Evolutionary conservation across 2,113 vertebrate genomes (phyloP), one percentile per base, ranked within the genome.

Genomic region (Willisornis vidua): DNA sequence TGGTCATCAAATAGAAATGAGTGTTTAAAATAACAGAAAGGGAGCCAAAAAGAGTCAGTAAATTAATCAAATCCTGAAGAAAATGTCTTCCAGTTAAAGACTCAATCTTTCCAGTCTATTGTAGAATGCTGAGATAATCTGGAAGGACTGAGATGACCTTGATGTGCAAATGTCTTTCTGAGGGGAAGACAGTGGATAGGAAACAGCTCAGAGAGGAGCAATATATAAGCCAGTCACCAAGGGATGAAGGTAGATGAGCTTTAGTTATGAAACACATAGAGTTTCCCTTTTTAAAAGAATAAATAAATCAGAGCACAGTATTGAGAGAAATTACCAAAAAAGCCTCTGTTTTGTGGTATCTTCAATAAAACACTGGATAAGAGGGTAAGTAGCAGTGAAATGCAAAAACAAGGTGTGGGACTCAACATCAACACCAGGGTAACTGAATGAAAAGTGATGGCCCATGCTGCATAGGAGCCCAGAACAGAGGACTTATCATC

Each of bases 51-150:
- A 81, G 55, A 83, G 55, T 3, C 33, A 81, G 22, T 68, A 81
- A 68, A 84, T 19, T 35, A 74, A 87, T 65, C 26, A 87, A 67
- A 92, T 52, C 12, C 59, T 63, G 17, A 81, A 71, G 33, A 81
- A 94, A 92, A 89, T 31, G 14, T 23, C 14, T 92, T 59, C 29
- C 63, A 86, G 26, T 24, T 80, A 84, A 74, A 93, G 68, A 63
- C 35, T 66, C 19, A 18, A 26, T 58, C 37, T 86, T 62, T 73
- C 59, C 59, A 35, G 25, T 58, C 68, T 79, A 48, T 73, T 19
- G 39, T 26, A 75, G 51, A 80, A 71, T 52, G 52, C 9, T 26
- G 18, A 70, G 55, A 74, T 76, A 84, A 89, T 75, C 57, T 55
- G 43, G 31, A 46, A 89, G n/a, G 48, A 78, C 31, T 71, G 43